These are phyloP conservation scores for Chloropsis cyanopogon DNA, from an alignment of 2,113 vertebrate species.

Conservation along the genomic window DNA sequence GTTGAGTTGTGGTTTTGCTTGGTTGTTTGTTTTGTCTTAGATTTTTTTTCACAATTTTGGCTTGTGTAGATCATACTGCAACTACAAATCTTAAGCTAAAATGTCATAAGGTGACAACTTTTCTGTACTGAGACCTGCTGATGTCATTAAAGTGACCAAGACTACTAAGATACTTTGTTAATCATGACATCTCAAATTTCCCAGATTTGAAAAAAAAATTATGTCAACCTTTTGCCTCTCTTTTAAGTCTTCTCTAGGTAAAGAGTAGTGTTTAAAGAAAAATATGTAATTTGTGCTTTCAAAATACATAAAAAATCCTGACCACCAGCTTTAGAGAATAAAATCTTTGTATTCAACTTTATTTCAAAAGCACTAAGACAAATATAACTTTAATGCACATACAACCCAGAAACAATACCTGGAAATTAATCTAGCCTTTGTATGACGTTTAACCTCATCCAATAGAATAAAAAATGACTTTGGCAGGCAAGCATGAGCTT, in stretches of 20 bases:
- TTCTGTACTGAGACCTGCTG: neutral
- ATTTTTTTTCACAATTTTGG: neutral
- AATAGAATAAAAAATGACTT: slow-evolving; percentile 3
- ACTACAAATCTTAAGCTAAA: slow-evolving; percentile 4
- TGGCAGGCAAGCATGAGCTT: neutral
- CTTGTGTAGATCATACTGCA: neutral
- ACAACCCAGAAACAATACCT: neutral
- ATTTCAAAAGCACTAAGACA: neutral
- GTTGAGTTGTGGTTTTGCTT: neutral
- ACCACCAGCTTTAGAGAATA: neutral
- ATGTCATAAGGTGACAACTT: neutral
- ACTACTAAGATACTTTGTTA: slow-evolving; percentile 10
- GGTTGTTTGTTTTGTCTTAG: neutral
- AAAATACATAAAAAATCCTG: neutral
- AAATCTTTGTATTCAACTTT: neutral
- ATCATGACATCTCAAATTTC: neutral
- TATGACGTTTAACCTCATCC: neutral
- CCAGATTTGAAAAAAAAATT: neutral
- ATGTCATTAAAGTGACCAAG: neutral
- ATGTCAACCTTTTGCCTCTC: neutral
- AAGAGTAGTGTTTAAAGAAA: neutral
- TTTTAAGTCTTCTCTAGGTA: neutral
- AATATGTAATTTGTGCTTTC: neutral
- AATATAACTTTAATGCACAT: neutral
- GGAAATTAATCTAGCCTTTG: neutral